Evolutionary conservation across 2,888 invertebrate genomes (phyloP), one percentile per base, ranked within the genome.

Genomic region (Drosophila ezoana): DNA sequence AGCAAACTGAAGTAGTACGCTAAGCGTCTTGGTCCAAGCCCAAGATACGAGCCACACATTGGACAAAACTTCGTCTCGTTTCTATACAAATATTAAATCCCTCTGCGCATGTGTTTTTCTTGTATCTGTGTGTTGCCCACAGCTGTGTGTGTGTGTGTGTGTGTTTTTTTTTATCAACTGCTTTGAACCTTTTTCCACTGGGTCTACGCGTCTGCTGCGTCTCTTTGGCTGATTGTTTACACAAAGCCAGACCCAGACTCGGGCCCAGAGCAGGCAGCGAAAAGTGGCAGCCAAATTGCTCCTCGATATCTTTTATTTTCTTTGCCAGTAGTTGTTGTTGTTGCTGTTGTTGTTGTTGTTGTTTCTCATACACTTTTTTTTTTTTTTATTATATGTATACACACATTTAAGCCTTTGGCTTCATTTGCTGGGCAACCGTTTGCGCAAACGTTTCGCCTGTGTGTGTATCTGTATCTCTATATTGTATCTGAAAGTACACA

Each of bases 251-350:
- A 23, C 20, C 49, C 52, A 52, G 58, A 49, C 49, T n/a, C 43
- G 52, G 56, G 62, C 61, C 48, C 35, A 62, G 63, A 54, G 63
- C 72, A 80, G 79, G 73, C 82, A 80, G 76, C 71, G 61, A 75
- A 83, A 82, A 89, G 75, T 88, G 89, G 88, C 87, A 88, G 87
- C 87, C 88, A 87, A 87, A 89, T 87, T 89, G 86, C 89, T 86
- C 78, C 86, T 86, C 86, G 86, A 87, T 89, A 87, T 88, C 88
- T 87, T 89, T 89, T 81, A 78, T 83, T 86, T 88, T 82, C 80
- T 80, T 68, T 43, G 60, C 67, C 86, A 83, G 87, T 73, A 89
- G 87, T 75, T 71, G 77, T 74, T 40, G 61, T 28, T 62, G 57
- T 47, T 63, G 70, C 45, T 33, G 14, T 64, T 54, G 23, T 63